Base-by-base conservation (phyloP, 2,113 vertebrate species). In the Brachypteracias leptosomus region DNA sequence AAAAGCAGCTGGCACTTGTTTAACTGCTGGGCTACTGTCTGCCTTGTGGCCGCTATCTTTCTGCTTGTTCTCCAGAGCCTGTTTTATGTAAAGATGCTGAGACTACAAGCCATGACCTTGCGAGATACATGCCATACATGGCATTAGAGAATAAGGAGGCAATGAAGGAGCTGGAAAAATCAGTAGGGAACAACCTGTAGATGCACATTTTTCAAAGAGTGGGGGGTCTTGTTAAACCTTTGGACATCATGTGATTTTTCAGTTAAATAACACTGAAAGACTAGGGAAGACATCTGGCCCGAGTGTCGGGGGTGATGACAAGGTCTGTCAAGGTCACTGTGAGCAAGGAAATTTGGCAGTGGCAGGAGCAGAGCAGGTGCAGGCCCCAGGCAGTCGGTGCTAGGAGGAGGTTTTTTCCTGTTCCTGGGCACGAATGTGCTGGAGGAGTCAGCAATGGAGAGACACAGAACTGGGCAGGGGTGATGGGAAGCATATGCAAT, bases 251-350 rank as follows among this genome's bases (percentile, higher is more conserved):
- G 25, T 63, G 51, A n/a, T 91, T 94, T 42, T 66, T 82, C 49
- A 49, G 25, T 73, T 63, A 85, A 82, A 3, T 66, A 49, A 36
- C 58, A 35, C 57, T 49, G 49, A 36, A 87, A 58, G 33, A 20
- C 35, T 16, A 8, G 4, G 19, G 22, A 72, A 68, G 82, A 54
- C 40, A 62, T 61, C 62, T 65, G 63, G 46, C 55, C 67, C 0
- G 0, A 62, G 67, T 36, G 31, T 0, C 0, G 13, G 78, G 40
- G 24, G 13, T 38, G 35, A 42, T 62, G 46, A 38, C 63, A 58
- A 85, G 75, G 51, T 85, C 84, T 89, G 77, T 58, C 95, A 94
- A 92, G 82, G 95, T 92, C 88, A 10, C 2, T 42, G 33, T 49
- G 82, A 1, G 2, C 51, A 42, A 38, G n/a, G 76, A 59, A 63